Evolutionary conservation across 2,113 vertebrate genomes (phyloP).

Genomic region (cattle (Bos taurus)): ARS-UCD2.0 NC_037348.1:30799001-30799500

Average conservation of each 20-base stretch:
- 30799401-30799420: background rate
- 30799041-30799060: too few relatives aligned
- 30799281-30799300: background rate
- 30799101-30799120: background rate
- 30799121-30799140: background rate
- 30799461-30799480: background rate
- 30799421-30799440: background rate
- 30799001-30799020: background rate
- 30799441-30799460: background rate
- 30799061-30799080: background rate
- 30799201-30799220: background rate
- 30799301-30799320: background rate
- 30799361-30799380: background rate
- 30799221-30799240: background rate
- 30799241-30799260: background rate
- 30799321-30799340: background rate
- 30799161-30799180: background rate
- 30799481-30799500: background rate
- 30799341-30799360: background rate
- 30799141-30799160: background rate
- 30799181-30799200: background rate
- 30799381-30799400: too few relatives aligned
- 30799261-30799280: background rate
- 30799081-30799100: background rate
- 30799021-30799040: background rate